Evolutionary conservation across 2,797 vertebrate species (phyloP), one percentile per base, ranked within the genome.

Genomic region (Furcifer pardalis): DNA sequence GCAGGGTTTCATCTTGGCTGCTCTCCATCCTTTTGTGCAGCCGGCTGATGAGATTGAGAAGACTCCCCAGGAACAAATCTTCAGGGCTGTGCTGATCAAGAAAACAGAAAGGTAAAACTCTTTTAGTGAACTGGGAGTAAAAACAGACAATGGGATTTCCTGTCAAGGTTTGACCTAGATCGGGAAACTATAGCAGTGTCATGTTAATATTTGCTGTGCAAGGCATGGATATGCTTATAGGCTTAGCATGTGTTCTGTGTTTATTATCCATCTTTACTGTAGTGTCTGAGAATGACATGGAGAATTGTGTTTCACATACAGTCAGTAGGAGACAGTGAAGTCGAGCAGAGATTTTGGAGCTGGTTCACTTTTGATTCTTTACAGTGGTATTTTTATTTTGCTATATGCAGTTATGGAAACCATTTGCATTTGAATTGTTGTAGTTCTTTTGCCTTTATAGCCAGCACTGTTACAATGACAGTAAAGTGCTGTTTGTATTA

Each of bases 11-110:
- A 72, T 97, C 0, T 96, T 99, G 95, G 97, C 96, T 1, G 95
- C 97, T 49, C 95, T 99, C 86, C 98, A 99, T 91, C 98, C 98
- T 7, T 99, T 99, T 87, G 96, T 99, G 94, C 98, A 99, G 88
- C 97, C 97, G 19, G 96, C 96, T 65, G 96, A 96, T 46, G 96
- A 96, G 2, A 95, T 95, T 89, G 96, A 97, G 86, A 97, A 95
- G 96, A 97, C 96, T 86, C 95, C 95, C 32, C 97, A 98, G 76
- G 96, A 97, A 92, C 97, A 97, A 94, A 97, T 99, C 87, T 99
- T 98, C 95, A 95, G 98, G 88, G 98, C 98, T 88, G 97, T 99
- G 80, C 96, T 99, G 95, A 97, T 98, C 94, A 98, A 96, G 92
- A 96, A 97, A 95, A 97, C 93, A 3, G 97, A 98, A 87, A 98